Evolutionary conservation across 2,888 invertebrate genomes (phyloP), one percentile per base, ranked within the genome.

Genomic region (Tethea ocularis): DNA sequence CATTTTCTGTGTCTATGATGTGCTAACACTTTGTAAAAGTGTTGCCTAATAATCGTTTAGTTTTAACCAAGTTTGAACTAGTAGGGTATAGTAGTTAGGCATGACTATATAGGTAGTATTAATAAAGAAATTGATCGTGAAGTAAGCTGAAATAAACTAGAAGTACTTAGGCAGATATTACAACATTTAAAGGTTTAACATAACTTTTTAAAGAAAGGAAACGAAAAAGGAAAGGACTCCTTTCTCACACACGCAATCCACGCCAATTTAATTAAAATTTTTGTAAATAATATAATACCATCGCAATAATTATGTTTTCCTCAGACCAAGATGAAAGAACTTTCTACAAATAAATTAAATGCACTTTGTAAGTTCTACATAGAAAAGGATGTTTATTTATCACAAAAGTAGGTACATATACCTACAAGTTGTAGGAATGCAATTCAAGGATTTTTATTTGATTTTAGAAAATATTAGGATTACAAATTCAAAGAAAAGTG

Each of bases 221-320:
- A 46, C 17, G 46, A 10, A 46, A 46, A 46, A 46, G 46, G 65
- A 76, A 75, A 76, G 64, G 72, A 69, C 74, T 63, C 63, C 60
- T 69, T 70, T 68, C 72, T 69, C 71, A 68, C 71, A 72, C 63
- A 77, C 68, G 69, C 72, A 68, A 68, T 68, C 72, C 72, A 55
- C 72, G 69, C 67, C 67, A 65, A 69, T 74, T 61, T 57, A 63
- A 64, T 71, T 61, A 61, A 60, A 66, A 66, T 70, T 71, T 70
- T 80, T 82, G 78, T 86, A 84, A 85, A 85, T 84, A 83, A 82
- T 64, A 77, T 78, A 79, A 80, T 76, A 78, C 75, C 76, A 77
- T 79, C 80, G 75, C 78, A 70, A 77, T 80, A 73, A 78, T 78
- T 73, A 77, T 69, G 46, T 46, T 20, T 46, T 20, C 46, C 20